These are phyloP conservation scores for Parauchenoglanis punctatus DNA, from an alignment of 2,797 vertebrate genomes.

Conservation along the genomic window DNA sequence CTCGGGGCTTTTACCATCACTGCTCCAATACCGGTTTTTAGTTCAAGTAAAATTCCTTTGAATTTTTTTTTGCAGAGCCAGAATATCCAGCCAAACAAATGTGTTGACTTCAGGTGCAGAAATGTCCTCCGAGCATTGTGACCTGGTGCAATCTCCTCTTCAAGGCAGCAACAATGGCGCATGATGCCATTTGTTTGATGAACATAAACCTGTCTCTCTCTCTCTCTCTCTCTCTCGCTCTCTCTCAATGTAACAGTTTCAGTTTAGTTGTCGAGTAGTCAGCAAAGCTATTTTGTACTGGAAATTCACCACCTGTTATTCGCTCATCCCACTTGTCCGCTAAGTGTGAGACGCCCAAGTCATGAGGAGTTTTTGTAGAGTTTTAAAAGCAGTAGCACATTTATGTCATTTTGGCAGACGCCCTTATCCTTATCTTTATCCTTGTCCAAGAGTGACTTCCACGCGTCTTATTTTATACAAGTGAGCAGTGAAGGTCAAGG, in stretches of 20 bases:
- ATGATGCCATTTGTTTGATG: not conserved
- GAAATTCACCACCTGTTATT: not conserved
- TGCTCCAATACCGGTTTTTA: not conserved
- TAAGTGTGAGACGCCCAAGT: not conserved
- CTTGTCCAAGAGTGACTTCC: too few species aligned
- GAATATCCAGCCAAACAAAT: not conserved
- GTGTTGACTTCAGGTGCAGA: not conserved
- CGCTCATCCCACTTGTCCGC: not conserved
- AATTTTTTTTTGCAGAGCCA: too few species aligned
- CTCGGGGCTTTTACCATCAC: not conserved
- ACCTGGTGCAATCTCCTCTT: not conserved
- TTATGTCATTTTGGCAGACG: too few species aligned
- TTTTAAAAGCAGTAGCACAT: not conserved
- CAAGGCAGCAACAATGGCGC: not conserved
- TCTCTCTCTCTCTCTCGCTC: too few species aligned
- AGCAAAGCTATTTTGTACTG: not conserved
- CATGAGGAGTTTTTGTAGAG: not conserved
- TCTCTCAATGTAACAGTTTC: not conserved
- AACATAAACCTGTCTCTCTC: not conserved
- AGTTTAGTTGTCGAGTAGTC: not conserved
- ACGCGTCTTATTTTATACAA: too few species aligned
- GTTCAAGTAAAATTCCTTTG: not conserved
- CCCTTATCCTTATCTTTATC: too few species aligned
- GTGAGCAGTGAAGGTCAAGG: too few species aligned
- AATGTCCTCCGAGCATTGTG: not conserved